phyloP scores from a whole-genome alignment of 1,140 invertebrate species.

The Calycopis cecrops region DNA sequence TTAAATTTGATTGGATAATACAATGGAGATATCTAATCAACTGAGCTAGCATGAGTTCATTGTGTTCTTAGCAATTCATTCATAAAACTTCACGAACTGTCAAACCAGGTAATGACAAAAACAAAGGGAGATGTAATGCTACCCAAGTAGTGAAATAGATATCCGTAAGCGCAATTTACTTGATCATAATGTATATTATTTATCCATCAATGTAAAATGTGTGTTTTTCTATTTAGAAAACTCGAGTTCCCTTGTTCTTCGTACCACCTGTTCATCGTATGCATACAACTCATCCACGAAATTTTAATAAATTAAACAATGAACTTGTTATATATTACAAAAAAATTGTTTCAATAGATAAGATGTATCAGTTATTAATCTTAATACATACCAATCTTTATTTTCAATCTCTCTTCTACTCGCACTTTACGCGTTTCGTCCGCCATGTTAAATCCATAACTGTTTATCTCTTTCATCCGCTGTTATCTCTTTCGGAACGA shows the following conservation, averaged over 20 bases:
- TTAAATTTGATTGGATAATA: constrained; percentile 14
- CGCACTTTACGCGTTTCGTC: constrained; percentile 88
- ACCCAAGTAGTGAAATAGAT: constrained; percentile 8
- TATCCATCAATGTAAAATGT: neutral
- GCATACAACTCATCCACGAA: constrained; percentile 38
- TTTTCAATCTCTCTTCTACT: constrained; percentile 90
- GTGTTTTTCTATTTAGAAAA: neutral
- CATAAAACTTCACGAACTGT: constrained; percentile 66
- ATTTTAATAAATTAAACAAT: neutral
- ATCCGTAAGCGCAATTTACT: neutral
- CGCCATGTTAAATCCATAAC: constrained; percentile 90
- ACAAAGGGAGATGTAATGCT: constrained; percentile 43
- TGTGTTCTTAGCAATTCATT: constrained; percentile 64
- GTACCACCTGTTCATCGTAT: constrained; percentile 64
- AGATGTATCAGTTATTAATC: constrained; percentile 23
- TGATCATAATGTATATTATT: neutral
- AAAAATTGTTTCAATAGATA: constrained; percentile 2
- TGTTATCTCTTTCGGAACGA: constrained; percentile 73
- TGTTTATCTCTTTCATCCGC: constrained; percentile 75
- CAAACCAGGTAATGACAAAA: constrained; percentile 58
- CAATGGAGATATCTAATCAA: constrained; percentile 57
- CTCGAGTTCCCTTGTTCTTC: neutral
- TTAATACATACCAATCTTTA: constrained; percentile 86
- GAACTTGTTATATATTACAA: neutral
- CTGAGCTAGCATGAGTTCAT: constrained; percentile 64